Evolutionary conservation across 2,797 vertebrate species (phyloP).

Genomic region (Potorous gilbertii): DNA sequence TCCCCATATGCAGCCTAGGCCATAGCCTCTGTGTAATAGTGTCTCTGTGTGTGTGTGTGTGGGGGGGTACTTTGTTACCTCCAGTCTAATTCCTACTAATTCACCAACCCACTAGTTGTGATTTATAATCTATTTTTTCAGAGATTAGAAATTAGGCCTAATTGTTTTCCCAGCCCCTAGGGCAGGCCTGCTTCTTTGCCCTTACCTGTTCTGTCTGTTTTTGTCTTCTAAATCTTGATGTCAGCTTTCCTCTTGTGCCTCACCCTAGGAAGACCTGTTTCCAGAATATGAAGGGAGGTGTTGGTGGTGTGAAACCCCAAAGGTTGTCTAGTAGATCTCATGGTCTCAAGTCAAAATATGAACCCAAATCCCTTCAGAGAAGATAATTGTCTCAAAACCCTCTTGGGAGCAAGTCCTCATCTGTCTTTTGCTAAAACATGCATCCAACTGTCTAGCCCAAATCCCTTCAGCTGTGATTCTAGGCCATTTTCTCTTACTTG

Average conservation of each 20-base stretch:
- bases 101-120: neutral
- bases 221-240: neutral
- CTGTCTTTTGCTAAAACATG: neutral
- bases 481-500: neutral
- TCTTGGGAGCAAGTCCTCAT: neutral
- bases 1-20: neutral
- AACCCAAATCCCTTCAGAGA: neutral
- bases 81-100: neutral
- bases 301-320: neutral
- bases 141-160: constrained; percentile 1
- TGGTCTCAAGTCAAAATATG: neutral
- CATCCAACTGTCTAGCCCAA: neutral
- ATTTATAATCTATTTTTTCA: neutral
- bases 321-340: neutral
- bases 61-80: neutral
- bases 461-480: neutral
- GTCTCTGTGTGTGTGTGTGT: neutral
- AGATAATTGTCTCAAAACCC: neutral
- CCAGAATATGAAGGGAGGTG: neutral
- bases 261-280: constrained; percentile 32
- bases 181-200: neutral
- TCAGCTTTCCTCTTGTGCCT: neutral
- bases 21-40: neutral
- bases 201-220: neutral
- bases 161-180: neutral